Evolutionary conservation across 2,113 vertebrate genomes (phyloP).

Genomic region (Eretmochelys imbricata): DNA sequence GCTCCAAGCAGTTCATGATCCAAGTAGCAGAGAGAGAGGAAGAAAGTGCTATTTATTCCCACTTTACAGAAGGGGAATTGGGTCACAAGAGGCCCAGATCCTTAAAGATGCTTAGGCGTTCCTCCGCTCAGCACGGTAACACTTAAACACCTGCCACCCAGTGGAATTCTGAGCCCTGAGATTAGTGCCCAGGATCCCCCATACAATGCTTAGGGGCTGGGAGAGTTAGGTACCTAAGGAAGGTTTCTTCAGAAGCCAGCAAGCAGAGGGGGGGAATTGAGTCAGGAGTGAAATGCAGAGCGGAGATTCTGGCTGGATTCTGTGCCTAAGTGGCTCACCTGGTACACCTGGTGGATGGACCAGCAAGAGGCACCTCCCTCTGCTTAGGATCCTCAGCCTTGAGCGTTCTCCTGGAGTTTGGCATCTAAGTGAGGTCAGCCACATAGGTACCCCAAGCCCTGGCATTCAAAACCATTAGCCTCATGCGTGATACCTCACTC

Average conservation of each 20-base stretch:
- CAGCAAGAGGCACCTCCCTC: neutral
- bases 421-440: neutral
- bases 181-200: neutral
- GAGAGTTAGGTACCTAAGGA: neutral
- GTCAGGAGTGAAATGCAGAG: neutral
- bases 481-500: neutral
- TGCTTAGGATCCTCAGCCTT: neutral
- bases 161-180: neutral
- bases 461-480: neutral
- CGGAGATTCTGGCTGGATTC: neutral
- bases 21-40: neutral
- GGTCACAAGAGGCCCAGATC: neutral
- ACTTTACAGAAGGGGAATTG: neutral
- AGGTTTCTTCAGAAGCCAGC: neutral
- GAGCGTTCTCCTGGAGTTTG: neutral
- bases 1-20: neutral
- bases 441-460: neutral
- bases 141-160: neutral
- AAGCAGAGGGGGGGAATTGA: neutral
- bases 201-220: neutral
- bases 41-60: neutral
- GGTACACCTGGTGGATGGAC: neutral
- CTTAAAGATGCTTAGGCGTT: neutral
- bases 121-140: neutral
- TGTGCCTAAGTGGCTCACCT: too few species aligned